A percentile compares a stretch with the other conserved stretches of the same genome.
Evolutionary conservation across 1,140 invertebrate species (phyloP).

Genomic region (Drosophila funebris): DNA sequence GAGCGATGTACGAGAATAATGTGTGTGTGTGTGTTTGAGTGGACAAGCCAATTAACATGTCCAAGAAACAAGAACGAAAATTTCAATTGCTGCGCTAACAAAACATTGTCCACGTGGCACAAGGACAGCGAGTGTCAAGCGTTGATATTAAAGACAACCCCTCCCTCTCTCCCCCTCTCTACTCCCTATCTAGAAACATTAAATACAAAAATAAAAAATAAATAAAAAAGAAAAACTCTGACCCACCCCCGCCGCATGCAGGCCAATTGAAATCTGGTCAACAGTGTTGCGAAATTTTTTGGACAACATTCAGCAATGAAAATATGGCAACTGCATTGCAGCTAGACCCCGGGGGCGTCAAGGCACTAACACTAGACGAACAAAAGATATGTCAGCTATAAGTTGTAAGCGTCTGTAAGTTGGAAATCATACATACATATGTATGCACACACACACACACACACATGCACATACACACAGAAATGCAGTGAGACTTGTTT

Average conservation of each 20-base stretch:
- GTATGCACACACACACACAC: background rate
- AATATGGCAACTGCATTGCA: slow-evolving; percentile 76
- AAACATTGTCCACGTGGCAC: slow-evolving; percentile 10
- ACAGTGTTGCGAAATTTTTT: slow-evolving; percentile 27
- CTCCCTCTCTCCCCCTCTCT: background rate
- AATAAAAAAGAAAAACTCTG: too few relatives aligned
- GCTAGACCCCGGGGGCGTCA: slow-evolving; percentile 30
- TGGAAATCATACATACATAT: background rate
- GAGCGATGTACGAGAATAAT: background rate
- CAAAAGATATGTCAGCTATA: slow-evolving; percentile 51
- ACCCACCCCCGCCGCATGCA: background rate
- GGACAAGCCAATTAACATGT: slow-evolving; percentile 52
- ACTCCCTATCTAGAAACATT: too few relatives aligned
- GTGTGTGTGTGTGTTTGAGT: slow-evolving; percentile 1
- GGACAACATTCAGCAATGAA: slow-evolving; percentile 34
- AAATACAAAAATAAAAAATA: too few relatives aligned
- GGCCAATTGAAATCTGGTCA: slow-evolving; percentile 62
- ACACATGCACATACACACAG: background rate
- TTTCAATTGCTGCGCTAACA: slow-evolving; percentile 30
- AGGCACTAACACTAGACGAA: slow-evolving; percentile 12
- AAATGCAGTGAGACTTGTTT: background rate
- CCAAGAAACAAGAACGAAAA: slow-evolving; percentile 20
- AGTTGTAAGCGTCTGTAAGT: slow-evolving; percentile 29
- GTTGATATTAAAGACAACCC: slow-evolving; percentile 64
- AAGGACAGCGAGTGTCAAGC: slow-evolving; percentile 67